These are phyloP conservation scores for Anthopleura sola DNA, from an alignment of 64 coral and sea anemone species.

Conservation along the genomic window DNA sequence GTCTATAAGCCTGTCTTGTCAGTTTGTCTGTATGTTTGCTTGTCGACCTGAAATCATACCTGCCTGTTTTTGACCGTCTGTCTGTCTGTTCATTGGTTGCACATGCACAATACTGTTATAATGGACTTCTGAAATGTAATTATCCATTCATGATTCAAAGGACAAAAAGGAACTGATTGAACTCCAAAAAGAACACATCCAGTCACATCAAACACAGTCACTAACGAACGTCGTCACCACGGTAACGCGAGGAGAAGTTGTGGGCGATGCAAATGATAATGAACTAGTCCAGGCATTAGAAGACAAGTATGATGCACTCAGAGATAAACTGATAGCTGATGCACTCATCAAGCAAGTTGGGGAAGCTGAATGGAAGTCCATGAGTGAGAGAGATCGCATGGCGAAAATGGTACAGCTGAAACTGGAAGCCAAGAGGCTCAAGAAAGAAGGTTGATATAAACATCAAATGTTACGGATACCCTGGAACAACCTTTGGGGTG, in stretches of 20 bases:
- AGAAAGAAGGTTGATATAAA: constrained; percentile 65
- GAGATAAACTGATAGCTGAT: constrained; percentile 83
- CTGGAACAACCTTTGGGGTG: no score
- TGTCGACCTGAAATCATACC: no score
- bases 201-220: constrained; percentile 33
- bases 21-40: no score
- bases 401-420: constrained; percentile 83
- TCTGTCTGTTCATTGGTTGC: no score
- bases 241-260: constrained; percentile 61
- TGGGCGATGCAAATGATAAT: constrained; percentile 63
- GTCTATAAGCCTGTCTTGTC: no score
- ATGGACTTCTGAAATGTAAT: neutral
- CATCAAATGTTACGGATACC: no score
- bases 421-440: constrained; percentile 73
- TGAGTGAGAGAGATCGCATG: constrained; percentile 78
- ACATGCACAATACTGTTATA: no score
- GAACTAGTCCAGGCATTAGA: constrained; percentile 87
- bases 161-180: constrained; percentile 66
- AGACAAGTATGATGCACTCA: constrained; percentile 85
- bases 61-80: no score
- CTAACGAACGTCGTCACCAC: constrained; percentile 57
- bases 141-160: constrained; percentile 17
- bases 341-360: constrained; percentile 76
- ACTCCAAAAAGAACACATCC: constrained; percentile 71
- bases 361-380: constrained; percentile 73